phyloP scores from a whole-genome alignment of 2,888 invertebrate genomes.

The Strigamia maritima region DNA sequence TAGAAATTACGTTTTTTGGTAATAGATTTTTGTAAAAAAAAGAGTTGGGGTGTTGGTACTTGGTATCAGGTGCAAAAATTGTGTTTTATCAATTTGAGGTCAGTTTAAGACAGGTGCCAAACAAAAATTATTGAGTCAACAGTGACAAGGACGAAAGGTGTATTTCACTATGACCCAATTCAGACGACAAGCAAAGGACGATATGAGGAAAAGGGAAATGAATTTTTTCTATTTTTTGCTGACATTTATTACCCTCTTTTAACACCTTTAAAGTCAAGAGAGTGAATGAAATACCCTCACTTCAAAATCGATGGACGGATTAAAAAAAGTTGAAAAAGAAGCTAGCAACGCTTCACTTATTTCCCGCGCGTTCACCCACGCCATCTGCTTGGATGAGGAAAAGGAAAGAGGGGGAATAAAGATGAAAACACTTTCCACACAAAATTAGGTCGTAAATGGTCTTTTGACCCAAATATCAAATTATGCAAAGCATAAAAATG shows the following conservation, averaged over 20 bases:
- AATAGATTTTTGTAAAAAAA: too few species aligned
- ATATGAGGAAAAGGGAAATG: constrained; percentile 22
- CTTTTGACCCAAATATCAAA: neutral
- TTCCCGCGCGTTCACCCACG: constrained; percentile 31
- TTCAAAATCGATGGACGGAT: neutral
- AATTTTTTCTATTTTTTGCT: neutral
- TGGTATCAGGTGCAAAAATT: neutral
- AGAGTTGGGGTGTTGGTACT: neutral
- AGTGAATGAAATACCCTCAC: neutral
- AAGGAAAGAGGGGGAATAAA: neutral
- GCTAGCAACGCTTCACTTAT: neutral
- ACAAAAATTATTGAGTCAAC: constrained; percentile 29
- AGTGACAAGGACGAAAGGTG: constrained; percentile 28
- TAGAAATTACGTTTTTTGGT: neutral
- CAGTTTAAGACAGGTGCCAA: constrained; percentile 5
- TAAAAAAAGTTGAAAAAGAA: constrained; percentile 4
- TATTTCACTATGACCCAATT: constrained; percentile 16
- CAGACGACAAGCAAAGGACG: constrained; percentile 31
- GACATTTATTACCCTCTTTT: neutral
- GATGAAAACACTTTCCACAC: constrained; percentile 14
- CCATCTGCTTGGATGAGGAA: constrained; percentile 22
- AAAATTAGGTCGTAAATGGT: constrained; percentile 22
- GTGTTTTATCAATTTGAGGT: constrained; percentile 8
- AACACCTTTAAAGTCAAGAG: neutral
- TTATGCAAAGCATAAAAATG: neutral